Conservation (phyloP, 1,140 invertebrate genomes). For the Anoplolepis gracilipes region DNA sequence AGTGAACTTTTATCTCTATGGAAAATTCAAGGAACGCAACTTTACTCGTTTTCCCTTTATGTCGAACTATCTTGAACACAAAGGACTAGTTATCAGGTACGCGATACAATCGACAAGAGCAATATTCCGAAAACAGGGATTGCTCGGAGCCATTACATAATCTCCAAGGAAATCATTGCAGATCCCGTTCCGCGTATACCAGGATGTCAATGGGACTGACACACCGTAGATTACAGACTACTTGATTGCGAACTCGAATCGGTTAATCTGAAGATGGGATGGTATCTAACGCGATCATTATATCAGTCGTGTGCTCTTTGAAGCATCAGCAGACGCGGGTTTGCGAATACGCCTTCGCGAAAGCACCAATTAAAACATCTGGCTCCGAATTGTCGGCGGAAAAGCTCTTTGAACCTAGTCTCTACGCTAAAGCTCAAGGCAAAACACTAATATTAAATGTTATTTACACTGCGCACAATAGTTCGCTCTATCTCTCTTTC, state of each 20-base stretch:
- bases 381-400: slow-evolving; percentile 13
- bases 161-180: slow-evolving; percentile 62
- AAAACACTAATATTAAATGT: slow-evolving; percentile 62
- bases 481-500: no score
- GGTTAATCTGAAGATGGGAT: slow-evolving; percentile 42
- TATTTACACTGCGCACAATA: slow-evolving; percentile 52
- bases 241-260: slow-evolving; percentile 47
- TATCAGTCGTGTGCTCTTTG: slow-evolving; percentile 49
- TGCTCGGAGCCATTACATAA: slow-evolving; percentile 48
- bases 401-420: slow-evolving; percentile 28
- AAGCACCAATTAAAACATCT: slow-evolving; percentile 59
- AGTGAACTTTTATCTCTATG: neutral
- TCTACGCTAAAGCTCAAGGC: slow-evolving; percentile 38
- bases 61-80: neutral
- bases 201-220: slow-evolving; percentile 54
- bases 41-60: neutral
- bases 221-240: slow-evolving; percentile 50
- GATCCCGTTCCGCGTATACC: neutral
- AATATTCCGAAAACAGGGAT: slow-evolving; percentile 46
- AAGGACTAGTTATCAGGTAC: slow-evolving; percentile 16
- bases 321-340: slow-evolving; percentile 36
- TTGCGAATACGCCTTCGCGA: slow-evolving; percentile 17
- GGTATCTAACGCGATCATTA: slow-evolving; percentile 49
- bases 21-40: neutral
- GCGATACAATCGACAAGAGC: slow-evolving; percentile 6